These are phyloP conservation scores for Diadema setosum DNA, from an alignment of 35 echinoderm and acorn worm species.

Conservation along the genomic window DNA sequence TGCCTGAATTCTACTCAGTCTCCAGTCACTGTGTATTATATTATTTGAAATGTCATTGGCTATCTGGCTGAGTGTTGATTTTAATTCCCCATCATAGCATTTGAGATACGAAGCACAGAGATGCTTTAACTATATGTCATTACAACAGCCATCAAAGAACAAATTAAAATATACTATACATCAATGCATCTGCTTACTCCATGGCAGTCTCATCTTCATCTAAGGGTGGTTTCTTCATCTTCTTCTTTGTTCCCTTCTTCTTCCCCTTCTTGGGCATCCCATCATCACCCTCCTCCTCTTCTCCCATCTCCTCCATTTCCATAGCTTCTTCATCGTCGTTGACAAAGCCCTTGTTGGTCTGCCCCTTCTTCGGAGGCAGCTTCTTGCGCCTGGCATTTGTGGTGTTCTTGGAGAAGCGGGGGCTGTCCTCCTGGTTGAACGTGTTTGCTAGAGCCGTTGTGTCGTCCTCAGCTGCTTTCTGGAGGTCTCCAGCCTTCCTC, in stretches of 20 bases:
- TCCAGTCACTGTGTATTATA: too few species aligned
- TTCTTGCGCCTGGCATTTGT: conserved; percentile 74
- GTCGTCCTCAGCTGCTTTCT: conserved; percentile 51
- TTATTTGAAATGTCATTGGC: too few species aligned
- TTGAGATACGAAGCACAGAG: too few species aligned
- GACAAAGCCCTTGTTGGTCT: conserved; percentile 55
- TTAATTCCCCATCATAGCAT: too few species aligned
- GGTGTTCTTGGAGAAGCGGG: conserved; percentile 77
- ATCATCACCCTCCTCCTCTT: conserved; percentile 24
- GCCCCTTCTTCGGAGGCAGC: conserved; percentile 75
- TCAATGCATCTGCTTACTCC: too few species aligned
- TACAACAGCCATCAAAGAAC: too few species aligned
- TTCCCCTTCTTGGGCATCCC: conserved; percentile 17
- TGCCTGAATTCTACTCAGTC: too few species aligned
- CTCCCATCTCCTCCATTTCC: neutral
- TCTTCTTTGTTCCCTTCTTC: conserved; percentile 69
- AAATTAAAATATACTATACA: too few species aligned
- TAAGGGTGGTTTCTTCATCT: neutral
- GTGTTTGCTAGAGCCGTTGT: conserved; percentile 61
- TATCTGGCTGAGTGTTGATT: too few species aligned
- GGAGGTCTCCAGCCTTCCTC: conserved; percentile 60
- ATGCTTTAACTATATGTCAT: too few species aligned
- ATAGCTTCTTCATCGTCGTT: conserved; percentile 42
- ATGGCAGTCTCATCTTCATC: conserved; percentile 22
- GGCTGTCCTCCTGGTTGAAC: conserved; percentile 70